Evolutionary conservation across 2,113 vertebrate species (phyloP).

Genomic region (Salminus brasiliensis): DNA sequence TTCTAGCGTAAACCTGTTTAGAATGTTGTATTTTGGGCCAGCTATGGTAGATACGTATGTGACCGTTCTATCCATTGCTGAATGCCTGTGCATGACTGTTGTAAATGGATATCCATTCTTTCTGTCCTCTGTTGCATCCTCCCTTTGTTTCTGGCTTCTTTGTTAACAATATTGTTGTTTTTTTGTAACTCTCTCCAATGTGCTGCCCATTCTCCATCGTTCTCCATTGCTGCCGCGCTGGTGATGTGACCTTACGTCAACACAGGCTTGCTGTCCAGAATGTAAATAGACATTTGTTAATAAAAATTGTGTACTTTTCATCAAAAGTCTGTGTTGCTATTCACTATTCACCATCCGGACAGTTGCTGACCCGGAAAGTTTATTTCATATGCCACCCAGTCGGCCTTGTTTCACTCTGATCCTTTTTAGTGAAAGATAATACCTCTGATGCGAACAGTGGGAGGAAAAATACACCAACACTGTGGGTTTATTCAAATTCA

Average conservation of each 20-base stretch:
- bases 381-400: neutral
- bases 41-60: slow-evolving; percentile 4
- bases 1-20: slow-evolving; percentile 14
- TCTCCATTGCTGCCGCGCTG: slow-evolving; percentile 48
- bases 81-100: slow-evolving; percentile 33
- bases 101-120: slow-evolving; percentile 42
- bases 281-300: slow-evolving; percentile 78
- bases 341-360: neutral
- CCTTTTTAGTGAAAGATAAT: no score
- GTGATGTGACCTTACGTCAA: slow-evolving; percentile 64
- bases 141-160: slow-evolving; percentile 54
- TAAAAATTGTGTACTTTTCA: slow-evolving; percentile 71
- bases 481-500: neutral
- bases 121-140: slow-evolving; percentile 39
- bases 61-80: neutral
- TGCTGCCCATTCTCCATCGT: slow-evolving; percentile 49
- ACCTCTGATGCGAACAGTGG: no score
- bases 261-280: slow-evolving; percentile 68
- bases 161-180: slow-evolving; percentile 21
- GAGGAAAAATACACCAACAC: no score
- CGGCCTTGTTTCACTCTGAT: no score
- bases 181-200: slow-evolving; percentile 41
- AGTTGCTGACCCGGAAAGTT: neutral
- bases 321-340: neutral
- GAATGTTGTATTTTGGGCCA: slow-evolving; percentile 8